Base-by-base conservation (phyloP, 2,888 invertebrate genomes). In the Ellobium chinense region DNA sequence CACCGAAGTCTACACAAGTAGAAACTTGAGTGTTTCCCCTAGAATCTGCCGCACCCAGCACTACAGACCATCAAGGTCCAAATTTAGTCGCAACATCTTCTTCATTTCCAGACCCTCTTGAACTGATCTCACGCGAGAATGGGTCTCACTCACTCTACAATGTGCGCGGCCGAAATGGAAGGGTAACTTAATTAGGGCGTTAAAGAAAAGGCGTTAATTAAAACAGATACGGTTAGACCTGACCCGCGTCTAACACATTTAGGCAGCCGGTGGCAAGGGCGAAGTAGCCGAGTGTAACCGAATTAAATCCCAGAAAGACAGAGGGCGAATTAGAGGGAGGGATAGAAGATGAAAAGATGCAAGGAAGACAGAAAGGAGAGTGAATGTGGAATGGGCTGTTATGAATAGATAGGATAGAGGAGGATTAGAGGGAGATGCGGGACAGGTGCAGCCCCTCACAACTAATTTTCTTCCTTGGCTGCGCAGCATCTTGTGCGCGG, bases 121-220 rank as follows among this genome's bases (percentile, higher is more conserved):
- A 60, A 60, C 58, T 27, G 68, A 77, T 77, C 77, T 60, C 77
- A 68, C 77, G 68, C 68, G 68, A 77, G 37, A 68, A 65, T 54
- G 68, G 54, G 31, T 36, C 68, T 31, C 77, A 58, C 46, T 68
- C 58, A 27, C 37, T 36, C 37, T 54, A 68, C 77, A 77, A 77
- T 77, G 60, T 18, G 56, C 68, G 54, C 36, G 68, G 34, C 31
- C 58, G 77, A 69, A 69, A 77, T 68, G 68, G 70, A 68, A 63
- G 58, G 39, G 21, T 78, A 78, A 78, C 70, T 70, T 70, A 39
- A 69, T 62, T 78, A 63, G 37, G 62, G 24, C 14, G 31, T 56
- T 70, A 70, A 78, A 34, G 63, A 70, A 70, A 68, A 70, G 68
- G 78, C 29, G 62, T 77, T 78, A 70, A 69, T 78, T 78, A 78